Percentiles rank a stretch among this genome's conserved stretches.
Conservation (phyloP, 2,888 invertebrate genomes). For the Agrochola circellaris region DNA sequence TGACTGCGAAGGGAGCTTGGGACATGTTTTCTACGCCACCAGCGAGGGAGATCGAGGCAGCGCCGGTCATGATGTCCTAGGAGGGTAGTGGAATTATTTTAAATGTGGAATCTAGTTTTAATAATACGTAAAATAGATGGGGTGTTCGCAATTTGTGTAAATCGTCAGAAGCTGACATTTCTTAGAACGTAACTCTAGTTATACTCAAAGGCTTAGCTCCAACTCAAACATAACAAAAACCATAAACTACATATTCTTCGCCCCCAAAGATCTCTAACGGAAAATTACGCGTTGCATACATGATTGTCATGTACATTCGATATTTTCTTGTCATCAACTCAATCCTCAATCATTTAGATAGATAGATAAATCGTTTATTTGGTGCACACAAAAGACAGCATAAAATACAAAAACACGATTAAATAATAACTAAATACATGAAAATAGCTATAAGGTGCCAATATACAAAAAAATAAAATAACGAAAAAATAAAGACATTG, state of each 20-base stretch:
- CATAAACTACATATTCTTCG: background rate
- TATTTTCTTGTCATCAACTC: background rate
- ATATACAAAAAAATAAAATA: too few species aligned
- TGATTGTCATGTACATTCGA: background rate
- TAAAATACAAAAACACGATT: too few species aligned
- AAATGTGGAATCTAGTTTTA: background rate
- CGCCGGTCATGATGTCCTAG: slow-evolving; percentile 96
- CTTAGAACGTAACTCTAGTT: background rate
- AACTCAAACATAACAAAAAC: background rate
- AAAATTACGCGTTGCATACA: background rate
- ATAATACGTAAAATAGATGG: background rate
- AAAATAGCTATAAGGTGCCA: too few species aligned
- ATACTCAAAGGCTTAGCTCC: background rate
- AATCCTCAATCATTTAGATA: too few species aligned
- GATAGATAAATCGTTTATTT: too few species aligned
- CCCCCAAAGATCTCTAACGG: background rate
- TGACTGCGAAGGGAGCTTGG: slow-evolving; percentile 96
- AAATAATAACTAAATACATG: too few species aligned
- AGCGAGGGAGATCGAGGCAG: slow-evolving; percentile 95
- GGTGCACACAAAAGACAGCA: too few species aligned
- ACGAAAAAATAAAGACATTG: too few species aligned
- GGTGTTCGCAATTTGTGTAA: background rate
- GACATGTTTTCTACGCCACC: slow-evolving; percentile 99
- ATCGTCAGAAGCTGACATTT: background rate
- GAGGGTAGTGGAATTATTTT: slow-evolving; percentile 1